Conservation (phyloP, 2,113 vertebrate genomes). For the Myotis davidii region DNA sequence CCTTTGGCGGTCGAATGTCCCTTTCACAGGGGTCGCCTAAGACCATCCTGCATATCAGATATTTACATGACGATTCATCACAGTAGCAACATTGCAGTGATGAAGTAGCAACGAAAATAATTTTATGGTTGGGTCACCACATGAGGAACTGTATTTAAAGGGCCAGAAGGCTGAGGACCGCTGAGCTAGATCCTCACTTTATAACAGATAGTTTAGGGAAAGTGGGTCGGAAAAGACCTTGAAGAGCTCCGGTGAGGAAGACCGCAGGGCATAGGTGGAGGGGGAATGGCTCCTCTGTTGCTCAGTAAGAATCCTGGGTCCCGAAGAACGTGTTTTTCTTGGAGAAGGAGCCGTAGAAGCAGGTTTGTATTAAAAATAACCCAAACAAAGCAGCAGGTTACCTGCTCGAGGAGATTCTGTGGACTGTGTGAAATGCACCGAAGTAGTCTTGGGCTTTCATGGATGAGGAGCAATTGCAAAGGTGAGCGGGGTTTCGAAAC, state of each 20-base stretch:
- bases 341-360: neutral
- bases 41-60: too few species aligned
- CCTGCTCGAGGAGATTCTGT: neutral
- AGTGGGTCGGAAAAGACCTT: neutral
- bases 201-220: neutral
- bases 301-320: neutral
- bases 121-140: too few species aligned
- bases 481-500: conserved; percentile 69
- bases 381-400: neutral
- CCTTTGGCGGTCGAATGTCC: too few species aligned
- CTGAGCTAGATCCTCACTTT: neutral
- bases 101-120: too few species aligned
- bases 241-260: neutral
- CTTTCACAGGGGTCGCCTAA: too few species aligned
- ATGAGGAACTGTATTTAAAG: too few species aligned
- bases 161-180: too few species aligned
- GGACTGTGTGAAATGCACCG: neutral
- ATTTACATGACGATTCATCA: too few species aligned
- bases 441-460: conserved; percentile 46
- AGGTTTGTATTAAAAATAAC: conserved; percentile 34
- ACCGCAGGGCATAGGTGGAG: neutral
- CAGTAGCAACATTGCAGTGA: too few species aligned
- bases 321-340: neutral
- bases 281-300: accelerated
- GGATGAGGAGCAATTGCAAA: conserved; percentile 62